Conservation (phyloP, 2,888 invertebrate genomes). For the Lithosia quadra region DNA sequence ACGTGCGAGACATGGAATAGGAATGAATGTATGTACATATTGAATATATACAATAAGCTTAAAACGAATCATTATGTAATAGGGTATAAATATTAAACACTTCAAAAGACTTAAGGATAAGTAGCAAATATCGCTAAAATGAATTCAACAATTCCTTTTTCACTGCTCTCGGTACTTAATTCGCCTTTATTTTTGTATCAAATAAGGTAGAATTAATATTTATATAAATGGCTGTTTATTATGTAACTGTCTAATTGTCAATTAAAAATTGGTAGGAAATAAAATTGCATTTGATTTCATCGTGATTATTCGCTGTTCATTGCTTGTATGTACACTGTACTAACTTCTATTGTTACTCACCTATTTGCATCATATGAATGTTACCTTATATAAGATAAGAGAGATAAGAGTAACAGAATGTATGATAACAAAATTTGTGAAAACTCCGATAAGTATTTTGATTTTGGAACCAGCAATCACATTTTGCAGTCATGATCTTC, state of each 20-base stretch:
- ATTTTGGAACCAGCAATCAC: neutral
- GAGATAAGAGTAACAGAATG: neutral
- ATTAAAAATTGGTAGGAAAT: slow-evolving; percentile 44
- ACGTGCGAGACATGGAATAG: slow-evolving; percentile 19
- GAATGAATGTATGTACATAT: slow-evolving; percentile 39
- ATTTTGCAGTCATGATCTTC: neutral
- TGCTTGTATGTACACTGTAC: slow-evolving; percentile 26
- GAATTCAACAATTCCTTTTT: neutral
- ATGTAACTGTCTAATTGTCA: slow-evolving; percentile 49
- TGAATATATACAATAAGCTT: slow-evolving; percentile 26
- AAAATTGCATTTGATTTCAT: slow-evolving; percentile 26
- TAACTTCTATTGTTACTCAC: neutral
- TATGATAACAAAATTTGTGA: slow-evolving; percentile 9
- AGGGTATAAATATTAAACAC: slow-evolving; percentile 35
- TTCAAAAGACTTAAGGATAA: slow-evolving; percentile 47
- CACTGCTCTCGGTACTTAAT: neutral
- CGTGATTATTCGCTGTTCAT: slow-evolving; percentile 26
- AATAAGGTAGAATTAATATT: slow-evolving; percentile 31
- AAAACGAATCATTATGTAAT: slow-evolving; percentile 35
- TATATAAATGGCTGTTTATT: slow-evolving; percentile 42
- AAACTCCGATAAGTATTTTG: neutral
- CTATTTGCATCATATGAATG: neutral
- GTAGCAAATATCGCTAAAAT: slow-evolving; percentile 35
- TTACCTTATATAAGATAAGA: neutral
- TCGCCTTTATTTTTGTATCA: slow-evolving; percentile 12